Conservation (phyloP, 2,888 invertebrate genomes). For the Antheraea yamamai region DNA sequence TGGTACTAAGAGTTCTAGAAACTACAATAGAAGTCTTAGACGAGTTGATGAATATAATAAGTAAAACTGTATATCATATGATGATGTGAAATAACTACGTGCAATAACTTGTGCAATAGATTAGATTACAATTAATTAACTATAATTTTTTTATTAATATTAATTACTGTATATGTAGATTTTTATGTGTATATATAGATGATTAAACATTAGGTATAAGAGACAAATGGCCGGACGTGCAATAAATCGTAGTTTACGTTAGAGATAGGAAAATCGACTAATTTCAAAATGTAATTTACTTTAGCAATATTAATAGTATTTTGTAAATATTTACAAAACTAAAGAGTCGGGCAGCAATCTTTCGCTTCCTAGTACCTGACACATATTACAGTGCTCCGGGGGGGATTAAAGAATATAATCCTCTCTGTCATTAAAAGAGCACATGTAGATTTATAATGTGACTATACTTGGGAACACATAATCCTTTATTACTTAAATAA, state of each 20-base stretch:
- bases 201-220: conserved; percentile 22
- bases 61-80: conserved; percentile 40
- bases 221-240: conserved; percentile 73
- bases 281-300: conserved; percentile 25
- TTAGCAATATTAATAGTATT: neutral
- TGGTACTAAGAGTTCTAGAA: conserved; percentile 47
- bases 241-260: conserved; percentile 68
- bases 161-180: conserved; percentile 33
- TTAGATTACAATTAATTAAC: conserved; percentile 12
- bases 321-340: conserved; percentile 24
- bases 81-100: conserved; percentile 45
- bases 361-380: conserved; percentile 82
- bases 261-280: conserved; percentile 26
- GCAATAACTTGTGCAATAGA: conserved; percentile 64
- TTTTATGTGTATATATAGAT: conserved; percentile 28
- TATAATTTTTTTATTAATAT: conserved; percentile 1
- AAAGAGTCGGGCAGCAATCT: conserved; percentile 72
- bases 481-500: conserved; percentile 36
- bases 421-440: conserved; percentile 61
- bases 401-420: conserved; percentile 43
- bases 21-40: conserved; percentile 45
- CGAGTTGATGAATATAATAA: conserved; percentile 42
- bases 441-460: conserved; percentile 48
- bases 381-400: conserved; percentile 64
- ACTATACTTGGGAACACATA: conserved; percentile 64